Evolutionary conservation across 2,113 vertebrate species (phyloP), one percentile per base, ranked within the genome.

Genomic region (Orycteropus afer): DNA sequence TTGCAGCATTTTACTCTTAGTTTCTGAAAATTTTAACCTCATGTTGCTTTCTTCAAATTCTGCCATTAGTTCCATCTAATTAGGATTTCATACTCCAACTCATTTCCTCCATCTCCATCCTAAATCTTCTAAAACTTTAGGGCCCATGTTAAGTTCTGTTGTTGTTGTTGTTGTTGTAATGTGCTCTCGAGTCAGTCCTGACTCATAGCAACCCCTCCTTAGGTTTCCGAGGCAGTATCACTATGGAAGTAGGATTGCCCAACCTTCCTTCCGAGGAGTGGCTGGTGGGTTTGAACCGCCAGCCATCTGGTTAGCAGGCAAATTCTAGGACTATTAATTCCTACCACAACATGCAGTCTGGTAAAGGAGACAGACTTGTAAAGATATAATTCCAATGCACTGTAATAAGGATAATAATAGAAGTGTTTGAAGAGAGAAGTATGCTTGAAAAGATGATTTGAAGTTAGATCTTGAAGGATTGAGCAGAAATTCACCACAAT

Each of bases 21-120:
- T 86, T 80, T 63, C 78, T 92, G 55, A 86, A 87, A 76, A 76
- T 74, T 85, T 93, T 89, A 91, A 91, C n/a, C 45, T 47, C 65
- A 2, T 17, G 20, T 55, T n/a, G 14, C n/a, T 42, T 47, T 94
- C 79, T 51, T 57, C n/a, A 84, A 51, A 94, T 27, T 27, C 37
- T 6, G 29, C 23, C 51, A 34, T 91, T 92, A 77, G 87, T 93
- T 96, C 95, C 90, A 85, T 65, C 23, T 67, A 51, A 85, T 89
- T 96, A 95, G n/a, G 53, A 55, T 94, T 90, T 93, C 42, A 78
- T 80, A 93, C 93, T 87, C 76, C 32, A 91, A 40, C 53, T 95
- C 81, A 87, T 94, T 77, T 94, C 45, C 45, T 76, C 40, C 40
- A 73, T 12, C 17, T 73, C 63, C 45, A 79, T 63, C 63, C 74